Base-by-base conservation (phyloP, 2,888 invertebrate genomes). In the Muschampia plurimacula region DNA sequence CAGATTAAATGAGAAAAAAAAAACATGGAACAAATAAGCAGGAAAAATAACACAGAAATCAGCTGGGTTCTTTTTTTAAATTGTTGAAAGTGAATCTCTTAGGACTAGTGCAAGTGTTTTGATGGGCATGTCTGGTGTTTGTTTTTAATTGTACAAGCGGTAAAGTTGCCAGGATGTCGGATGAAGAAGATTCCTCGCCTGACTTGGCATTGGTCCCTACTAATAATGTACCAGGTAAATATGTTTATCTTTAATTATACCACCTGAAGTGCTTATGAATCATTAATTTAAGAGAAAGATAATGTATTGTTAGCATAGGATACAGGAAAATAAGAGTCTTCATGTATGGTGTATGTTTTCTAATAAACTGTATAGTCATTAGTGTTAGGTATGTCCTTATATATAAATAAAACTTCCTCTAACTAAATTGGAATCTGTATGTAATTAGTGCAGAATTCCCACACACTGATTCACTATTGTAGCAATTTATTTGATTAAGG, bases 131-230 rank as follows among this genome's bases (percentile, higher is more conserved):
- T 82, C 82, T 80, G 81, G 83, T 86, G 82, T 82, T 77, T 77
- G 70, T 74, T 70, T 60, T 72, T 75, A 60, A 71, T 74, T 76
- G 72, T 55, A 57, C 74, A 78, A 77, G 72, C 66, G 64, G 10
- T 75, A 69, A 69, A 66, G 75, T 10, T 65, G 72, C 69, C 77
- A 88, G 80, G 74, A 95, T 95, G 95, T 94, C 95, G 60, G 95
- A 95, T 66, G 95, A 95, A 69, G 95, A 94, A 76, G 94, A 94
- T 66, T 89, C 91, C 1, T 92, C 93, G 28, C 89, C 93, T 6
- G 94, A 94, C 71, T 83, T 88, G 89, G 93, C 90, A 0, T 80
- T 93, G 77, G 87, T 84, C 76, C 91, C 93, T 46, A 90, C 86
- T 68, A 93, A 91, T 74, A 93, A 87, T 88, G 88, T 92, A 63